Conservation (phyloP, 53 echinoderm and acorn worm genomes). For the Arbacia lixula region DNA sequence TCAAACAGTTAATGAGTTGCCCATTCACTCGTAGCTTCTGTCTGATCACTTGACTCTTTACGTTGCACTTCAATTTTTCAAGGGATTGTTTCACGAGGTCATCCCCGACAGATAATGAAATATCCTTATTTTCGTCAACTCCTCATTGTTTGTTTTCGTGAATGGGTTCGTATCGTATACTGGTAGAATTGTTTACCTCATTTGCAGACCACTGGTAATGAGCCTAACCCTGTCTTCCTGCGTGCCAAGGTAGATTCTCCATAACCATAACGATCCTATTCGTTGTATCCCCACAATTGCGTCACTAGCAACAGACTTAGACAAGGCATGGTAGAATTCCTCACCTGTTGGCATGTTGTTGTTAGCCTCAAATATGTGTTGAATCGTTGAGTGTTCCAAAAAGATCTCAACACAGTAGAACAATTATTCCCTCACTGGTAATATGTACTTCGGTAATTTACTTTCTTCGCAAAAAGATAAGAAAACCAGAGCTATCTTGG, state of each 20-base stretch:
- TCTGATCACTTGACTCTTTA: not conserved
- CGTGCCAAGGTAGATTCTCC: not conserved
- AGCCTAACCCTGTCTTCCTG: not conserved
- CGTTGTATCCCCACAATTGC: no score
- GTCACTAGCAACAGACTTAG: no score
- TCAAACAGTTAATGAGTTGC: not conserved
- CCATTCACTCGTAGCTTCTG: not conserved
- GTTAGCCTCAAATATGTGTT: no score
- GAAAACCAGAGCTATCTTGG: not conserved
- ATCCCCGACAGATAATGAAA: not conserved
- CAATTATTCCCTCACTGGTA: no score
- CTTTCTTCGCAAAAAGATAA: not conserved
- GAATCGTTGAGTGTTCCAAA: no score
- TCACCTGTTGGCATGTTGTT: not conserved
- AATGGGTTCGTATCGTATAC: not conserved
- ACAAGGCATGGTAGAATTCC: no score
- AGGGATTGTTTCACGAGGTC: not conserved
- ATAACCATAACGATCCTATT: not conserved
- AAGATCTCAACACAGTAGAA: no score
- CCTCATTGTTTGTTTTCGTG: no score
- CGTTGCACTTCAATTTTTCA: not conserved
- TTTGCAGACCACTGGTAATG: not conserved
- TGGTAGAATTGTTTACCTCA: not conserved
- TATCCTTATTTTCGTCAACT: not conserved
- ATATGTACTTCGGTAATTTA: slow-evolving; percentile 1